phyloP scores from a whole-genome alignment of 2,113 vertebrate species.

The Illadopsis cleaveri region DNA sequence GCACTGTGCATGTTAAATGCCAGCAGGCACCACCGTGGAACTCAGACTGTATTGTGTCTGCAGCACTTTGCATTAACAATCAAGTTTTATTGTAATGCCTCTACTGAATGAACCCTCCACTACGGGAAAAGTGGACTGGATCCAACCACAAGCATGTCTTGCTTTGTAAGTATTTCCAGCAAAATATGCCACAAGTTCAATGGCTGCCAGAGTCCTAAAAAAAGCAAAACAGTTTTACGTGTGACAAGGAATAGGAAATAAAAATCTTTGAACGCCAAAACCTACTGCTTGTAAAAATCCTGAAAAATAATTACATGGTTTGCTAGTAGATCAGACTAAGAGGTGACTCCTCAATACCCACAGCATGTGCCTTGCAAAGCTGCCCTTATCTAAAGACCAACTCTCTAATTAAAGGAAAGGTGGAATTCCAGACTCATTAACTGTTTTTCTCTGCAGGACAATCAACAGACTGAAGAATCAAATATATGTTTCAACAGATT shows the following conservation, averaged over 20 bases:
- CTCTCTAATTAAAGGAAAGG: background rate
- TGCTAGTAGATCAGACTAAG: background rate
- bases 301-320: background rate
- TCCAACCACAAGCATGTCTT: slow-evolving; percentile 33
- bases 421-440: background rate
- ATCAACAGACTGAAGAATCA: background rate
- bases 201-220: background rate
- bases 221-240: background rate
- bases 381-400: background rate
- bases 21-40: slow-evolving; percentile 25
- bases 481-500: background rate
- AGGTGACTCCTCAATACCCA: background rate
- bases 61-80: slow-evolving; percentile 59
- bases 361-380: background rate
- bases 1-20: slow-evolving; percentile 17
- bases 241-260: background rate
- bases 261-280: background rate
- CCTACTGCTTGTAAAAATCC: background rate
- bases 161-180: slow-evolving; percentile 44
- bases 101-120: slow-evolving; percentile 54
- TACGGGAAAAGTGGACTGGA: slow-evolving; percentile 28
- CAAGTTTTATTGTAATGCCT: slow-evolving; percentile 46
- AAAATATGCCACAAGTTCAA: slow-evolving; percentile 16
- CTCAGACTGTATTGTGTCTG: slow-evolving; percentile 71
- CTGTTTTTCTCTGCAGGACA: background rate